A percentile compares a stretch with the other conserved stretches of the same genome.
phyloP scores from a whole-genome alignment of 1,140 invertebrate genomes.

The Drosophila pallidifrons region DNA sequence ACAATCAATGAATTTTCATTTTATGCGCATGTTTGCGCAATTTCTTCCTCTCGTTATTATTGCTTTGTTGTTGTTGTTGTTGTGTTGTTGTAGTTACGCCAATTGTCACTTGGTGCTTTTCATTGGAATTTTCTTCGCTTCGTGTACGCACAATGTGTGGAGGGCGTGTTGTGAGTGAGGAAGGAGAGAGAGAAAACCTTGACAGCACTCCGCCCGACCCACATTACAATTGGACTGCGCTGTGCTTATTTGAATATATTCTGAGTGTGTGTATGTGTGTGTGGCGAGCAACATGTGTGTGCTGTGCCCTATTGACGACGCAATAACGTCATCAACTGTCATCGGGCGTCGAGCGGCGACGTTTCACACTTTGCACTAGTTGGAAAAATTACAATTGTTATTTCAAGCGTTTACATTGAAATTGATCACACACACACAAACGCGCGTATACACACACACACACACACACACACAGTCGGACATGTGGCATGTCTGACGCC shows the following conservation, averaged over 20 bases:
- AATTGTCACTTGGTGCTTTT: slow-evolving; percentile 41
- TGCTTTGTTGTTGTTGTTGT: slow-evolving; percentile 13
- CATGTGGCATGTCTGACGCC: slow-evolving; percentile 35
- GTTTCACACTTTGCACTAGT: slow-evolving; percentile 72
- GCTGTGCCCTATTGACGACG: slow-evolving; percentile 54
- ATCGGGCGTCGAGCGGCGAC: slow-evolving; percentile 23
- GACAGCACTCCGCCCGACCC: slow-evolving; percentile 26
- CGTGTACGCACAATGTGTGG: slow-evolving; percentile 21
- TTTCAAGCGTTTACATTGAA: slow-evolving; percentile 71
- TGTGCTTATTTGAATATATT: slow-evolving; percentile 30
- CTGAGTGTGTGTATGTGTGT: background rate
- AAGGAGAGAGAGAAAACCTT: slow-evolving; percentile 28
- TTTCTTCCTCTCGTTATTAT: slow-evolving; percentile 57
- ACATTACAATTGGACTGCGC: slow-evolving; percentile 27
- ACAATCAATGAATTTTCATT: slow-evolving; percentile 80
- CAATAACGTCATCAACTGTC: slow-evolving; percentile 77
- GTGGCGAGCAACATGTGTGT: slow-evolving; percentile 36
- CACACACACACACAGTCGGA: slow-evolving; percentile 3
- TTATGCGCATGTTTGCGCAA: slow-evolving; percentile 70
- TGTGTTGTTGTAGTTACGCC: slow-evolving; percentile 26
- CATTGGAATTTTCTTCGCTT: slow-evolving; percentile 46
- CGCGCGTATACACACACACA: slow-evolving; percentile 11
- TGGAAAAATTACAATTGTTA: slow-evolving; percentile 73
- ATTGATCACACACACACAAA: slow-evolving; percentile 49
- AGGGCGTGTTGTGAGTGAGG: background rate